A percentile compares a stretch with the other conserved stretches of the same genome.
phyloP scores from a whole-genome alignment of 2,888 invertebrate genomes.

The Hypomecis punctinalis region DNA sequence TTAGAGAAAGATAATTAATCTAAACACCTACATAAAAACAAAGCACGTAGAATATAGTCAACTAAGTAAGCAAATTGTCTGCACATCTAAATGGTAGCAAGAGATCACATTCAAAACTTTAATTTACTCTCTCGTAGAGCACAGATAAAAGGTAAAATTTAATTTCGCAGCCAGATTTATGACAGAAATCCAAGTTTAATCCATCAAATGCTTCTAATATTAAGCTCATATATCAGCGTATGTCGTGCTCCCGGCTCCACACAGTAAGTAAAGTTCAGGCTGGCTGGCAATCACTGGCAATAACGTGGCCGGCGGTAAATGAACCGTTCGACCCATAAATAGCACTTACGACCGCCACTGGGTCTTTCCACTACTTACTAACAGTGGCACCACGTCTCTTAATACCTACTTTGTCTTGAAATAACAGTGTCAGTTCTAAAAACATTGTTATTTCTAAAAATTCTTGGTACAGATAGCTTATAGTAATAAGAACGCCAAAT shows the following conservation, averaged over 20 bases:
- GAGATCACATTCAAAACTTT: no score
- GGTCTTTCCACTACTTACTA: slow-evolving; percentile 54
- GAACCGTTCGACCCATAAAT: slow-evolving; percentile 71
- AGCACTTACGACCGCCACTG: slow-evolving; percentile 66
- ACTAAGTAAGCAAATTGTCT: no score
- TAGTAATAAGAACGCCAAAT: no score
- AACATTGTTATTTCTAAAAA: no score
- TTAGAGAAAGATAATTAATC: no score
- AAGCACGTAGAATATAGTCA: no score
- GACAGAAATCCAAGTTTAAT: slow-evolving; percentile 9
- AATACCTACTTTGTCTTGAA: slow-evolving; percentile 5
- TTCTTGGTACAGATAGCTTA: no score
- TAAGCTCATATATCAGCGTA: slow-evolving; percentile 27
- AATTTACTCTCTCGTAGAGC: no score
- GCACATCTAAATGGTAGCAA: no score
- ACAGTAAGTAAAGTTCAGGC: slow-evolving; percentile 67
- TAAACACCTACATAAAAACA: no score
- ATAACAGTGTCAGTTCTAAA: background rate
- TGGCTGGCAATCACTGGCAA: slow-evolving; percentile 52
- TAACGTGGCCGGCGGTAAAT: slow-evolving; percentile 71
- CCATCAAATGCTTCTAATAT: slow-evolving; percentile 13
- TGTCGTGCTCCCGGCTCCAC: slow-evolving; percentile 39
- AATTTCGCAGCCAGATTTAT: slow-evolving; percentile 12
- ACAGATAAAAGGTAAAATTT: background rate
- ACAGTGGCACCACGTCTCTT: slow-evolving; percentile 34